Evolutionary conservation across 2,113 vertebrate genomes (phyloP).

Genomic region (Natator depressus): DNA sequence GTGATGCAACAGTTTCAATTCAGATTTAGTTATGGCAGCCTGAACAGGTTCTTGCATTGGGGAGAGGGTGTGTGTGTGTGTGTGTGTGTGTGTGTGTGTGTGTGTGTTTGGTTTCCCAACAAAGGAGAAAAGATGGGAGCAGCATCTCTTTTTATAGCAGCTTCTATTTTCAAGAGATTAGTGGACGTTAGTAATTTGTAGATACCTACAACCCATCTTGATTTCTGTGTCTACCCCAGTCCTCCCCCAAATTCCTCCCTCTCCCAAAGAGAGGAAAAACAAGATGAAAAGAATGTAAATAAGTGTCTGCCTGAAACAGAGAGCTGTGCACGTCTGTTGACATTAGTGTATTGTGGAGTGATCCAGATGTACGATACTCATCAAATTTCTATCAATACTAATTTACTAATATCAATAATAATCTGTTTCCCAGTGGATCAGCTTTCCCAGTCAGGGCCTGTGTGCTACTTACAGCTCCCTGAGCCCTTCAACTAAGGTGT

Average conservation of each 20-base stretch:
- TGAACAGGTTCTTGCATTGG: background rate
- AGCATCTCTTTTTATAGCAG: background rate
- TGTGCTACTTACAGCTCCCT: constrained; percentile 75
- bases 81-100: background rate
- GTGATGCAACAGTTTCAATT: background rate
- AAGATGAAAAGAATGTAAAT: background rate
- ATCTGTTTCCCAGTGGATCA: constrained; percentile 86
- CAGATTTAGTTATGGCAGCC: background rate
- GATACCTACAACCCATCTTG: background rate
- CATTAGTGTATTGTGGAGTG: constrained; percentile 81
- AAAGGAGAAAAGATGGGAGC: background rate
- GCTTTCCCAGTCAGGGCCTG: constrained; percentile 77
- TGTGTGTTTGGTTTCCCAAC: background rate
- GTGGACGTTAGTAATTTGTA: background rate
- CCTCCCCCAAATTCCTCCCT: background rate
- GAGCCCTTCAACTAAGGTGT: constrained; percentile 83
- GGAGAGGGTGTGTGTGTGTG: background rate
- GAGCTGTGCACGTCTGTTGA: constrained; percentile 62
- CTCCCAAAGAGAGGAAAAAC: background rate
- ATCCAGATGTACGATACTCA: constrained; percentile 84
- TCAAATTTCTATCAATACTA: constrained; percentile 98
- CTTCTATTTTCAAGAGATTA: background rate
- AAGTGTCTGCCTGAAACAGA: background rate
- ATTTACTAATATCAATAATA: constrained; percentile 98
- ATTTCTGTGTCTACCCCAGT: background rate